Conservation (phyloP, 2,797 vertebrate genomes). For the Bufotes viridis region DNA sequence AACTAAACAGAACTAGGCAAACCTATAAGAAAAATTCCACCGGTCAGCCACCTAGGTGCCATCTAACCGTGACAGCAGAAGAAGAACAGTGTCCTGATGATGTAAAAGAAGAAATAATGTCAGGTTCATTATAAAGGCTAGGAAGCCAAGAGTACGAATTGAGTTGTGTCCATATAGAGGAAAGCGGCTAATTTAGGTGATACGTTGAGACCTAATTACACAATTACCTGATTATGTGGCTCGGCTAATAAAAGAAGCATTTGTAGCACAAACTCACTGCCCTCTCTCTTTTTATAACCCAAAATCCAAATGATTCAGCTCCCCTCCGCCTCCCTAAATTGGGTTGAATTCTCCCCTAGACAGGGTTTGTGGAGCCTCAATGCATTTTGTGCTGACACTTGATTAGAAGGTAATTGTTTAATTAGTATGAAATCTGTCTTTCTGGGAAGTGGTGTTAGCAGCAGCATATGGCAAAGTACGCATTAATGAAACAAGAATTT, state of each 20-base stretch:
- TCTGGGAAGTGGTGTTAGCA: slow-evolving; percentile 58
- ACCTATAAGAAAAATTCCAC: background rate
- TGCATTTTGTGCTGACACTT: slow-evolving; percentile 61
- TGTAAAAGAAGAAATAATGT: background rate
- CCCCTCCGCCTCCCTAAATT: slow-evolving; percentile 54
- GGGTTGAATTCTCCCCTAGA: slow-evolving; percentile 60
- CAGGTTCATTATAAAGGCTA: background rate
- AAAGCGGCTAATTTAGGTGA: slow-evolving; percentile 42
- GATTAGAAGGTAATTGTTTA: slow-evolving; percentile 63
- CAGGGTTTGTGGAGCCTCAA: slow-evolving; percentile 44
- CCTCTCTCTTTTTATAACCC: slow-evolving; percentile 56
- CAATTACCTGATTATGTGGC: slow-evolving; percentile 55
- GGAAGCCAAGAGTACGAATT: background rate
- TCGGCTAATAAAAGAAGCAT: slow-evolving; percentile 57
- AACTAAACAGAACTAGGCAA: background rate
- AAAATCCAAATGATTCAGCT: slow-evolving; percentile 51
- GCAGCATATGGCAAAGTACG: slow-evolving; percentile 61
- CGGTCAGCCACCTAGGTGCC: background rate
- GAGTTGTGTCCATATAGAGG: slow-evolving; percentile 1
- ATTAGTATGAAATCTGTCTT: slow-evolving; percentile 63
- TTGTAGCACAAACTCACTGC: slow-evolving; percentile 56
- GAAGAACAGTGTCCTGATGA: background rate
- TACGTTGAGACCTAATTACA: slow-evolving; percentile 59
- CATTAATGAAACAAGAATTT: slow-evolving; percentile 61
- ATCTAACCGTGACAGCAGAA: background rate